phyloP scores from a whole-genome alignment of 1,140 invertebrate species.

The Trachymyrmex cornetzi region DNA sequence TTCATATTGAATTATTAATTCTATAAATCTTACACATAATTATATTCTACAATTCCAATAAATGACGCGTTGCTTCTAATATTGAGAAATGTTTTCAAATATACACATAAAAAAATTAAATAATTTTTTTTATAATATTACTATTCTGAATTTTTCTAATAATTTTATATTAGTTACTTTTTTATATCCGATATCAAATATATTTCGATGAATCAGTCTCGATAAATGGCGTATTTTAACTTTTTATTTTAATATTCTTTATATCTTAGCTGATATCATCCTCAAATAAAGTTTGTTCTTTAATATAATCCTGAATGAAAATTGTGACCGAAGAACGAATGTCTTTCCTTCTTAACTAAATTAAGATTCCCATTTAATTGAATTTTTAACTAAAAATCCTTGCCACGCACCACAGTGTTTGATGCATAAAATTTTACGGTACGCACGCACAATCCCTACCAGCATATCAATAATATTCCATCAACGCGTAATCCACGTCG shows the following conservation, averaged over 20 bases:
- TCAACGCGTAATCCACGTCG: conserved; percentile 59
- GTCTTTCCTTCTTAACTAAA: not conserved
- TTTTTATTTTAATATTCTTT: not conserved
- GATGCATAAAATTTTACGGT: conserved; percentile 50
- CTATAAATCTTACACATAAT: too few species aligned
- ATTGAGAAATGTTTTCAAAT: not conserved
- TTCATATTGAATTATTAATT: not conserved
- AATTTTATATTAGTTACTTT: not conserved
- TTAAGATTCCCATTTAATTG: not conserved
- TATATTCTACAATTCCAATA: too few species aligned
- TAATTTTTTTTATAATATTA: too few species aligned
- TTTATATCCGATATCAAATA: not conserved
- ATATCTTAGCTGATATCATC: not conserved
- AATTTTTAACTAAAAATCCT: conserved; percentile 17
- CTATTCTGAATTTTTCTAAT: not conserved
- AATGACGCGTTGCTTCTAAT: not conserved
- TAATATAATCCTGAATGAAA: not conserved
- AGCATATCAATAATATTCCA: conserved; percentile 59
- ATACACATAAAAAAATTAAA: not conserved
- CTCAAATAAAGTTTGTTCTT: not conserved
- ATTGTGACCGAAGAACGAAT: not conserved
- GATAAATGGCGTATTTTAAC: too few species aligned
- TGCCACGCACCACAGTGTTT: not conserved
- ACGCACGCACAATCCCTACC: not conserved
- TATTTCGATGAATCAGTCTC: not conserved